These are phyloP conservation scores for Rhyzopertha dominica DNA, from an alignment of 1,140 invertebrate species.

Conservation along the genomic window DNA sequence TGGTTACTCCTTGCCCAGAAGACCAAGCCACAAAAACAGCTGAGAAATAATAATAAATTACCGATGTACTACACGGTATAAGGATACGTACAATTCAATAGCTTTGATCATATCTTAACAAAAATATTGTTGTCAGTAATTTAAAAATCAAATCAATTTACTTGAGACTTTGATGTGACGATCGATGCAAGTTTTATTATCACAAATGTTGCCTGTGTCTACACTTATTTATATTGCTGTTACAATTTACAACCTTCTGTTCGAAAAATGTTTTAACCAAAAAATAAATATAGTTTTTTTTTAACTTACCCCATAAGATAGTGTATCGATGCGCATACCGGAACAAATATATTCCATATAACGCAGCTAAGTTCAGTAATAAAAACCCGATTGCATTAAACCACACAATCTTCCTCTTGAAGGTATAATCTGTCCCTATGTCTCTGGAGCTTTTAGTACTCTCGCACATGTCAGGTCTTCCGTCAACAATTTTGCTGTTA, in stretches of 20 bases:
- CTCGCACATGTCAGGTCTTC: neutral
- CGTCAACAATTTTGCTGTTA: neutral
- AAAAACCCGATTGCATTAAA: slow-evolving; percentile 50
- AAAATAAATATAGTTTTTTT: slow-evolving; percentile 1
- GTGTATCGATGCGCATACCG: slow-evolving; percentile 9
- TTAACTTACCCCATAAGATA: slow-evolving; percentile 22
- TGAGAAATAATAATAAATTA: slow-evolving; percentile 24
- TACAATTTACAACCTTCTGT: neutral
- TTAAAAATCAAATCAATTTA: neutral
- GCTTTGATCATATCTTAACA: neutral
- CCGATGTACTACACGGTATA: neutral
- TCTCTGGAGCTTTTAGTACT: no score
- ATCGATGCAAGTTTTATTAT: neutral
- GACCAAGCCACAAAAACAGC: slow-evolving; percentile 33
- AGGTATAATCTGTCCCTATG: slow-evolving; percentile 48
- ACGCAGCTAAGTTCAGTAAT: slow-evolving; percentile 44
- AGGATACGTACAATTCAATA: neutral
- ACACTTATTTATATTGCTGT: neutral
- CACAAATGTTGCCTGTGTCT: neutral
- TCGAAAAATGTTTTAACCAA: neutral
- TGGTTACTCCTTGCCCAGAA: slow-evolving; percentile 46
- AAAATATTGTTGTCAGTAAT: neutral
- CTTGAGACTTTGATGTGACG: neutral
- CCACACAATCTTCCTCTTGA: slow-evolving; percentile 51
- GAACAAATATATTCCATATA: slow-evolving; percentile 41